Evolutionary conservation across 2,888 invertebrate genomes (phyloP), one percentile per base, ranked within the genome.

Genomic region (Drosophila cracens): DNA sequence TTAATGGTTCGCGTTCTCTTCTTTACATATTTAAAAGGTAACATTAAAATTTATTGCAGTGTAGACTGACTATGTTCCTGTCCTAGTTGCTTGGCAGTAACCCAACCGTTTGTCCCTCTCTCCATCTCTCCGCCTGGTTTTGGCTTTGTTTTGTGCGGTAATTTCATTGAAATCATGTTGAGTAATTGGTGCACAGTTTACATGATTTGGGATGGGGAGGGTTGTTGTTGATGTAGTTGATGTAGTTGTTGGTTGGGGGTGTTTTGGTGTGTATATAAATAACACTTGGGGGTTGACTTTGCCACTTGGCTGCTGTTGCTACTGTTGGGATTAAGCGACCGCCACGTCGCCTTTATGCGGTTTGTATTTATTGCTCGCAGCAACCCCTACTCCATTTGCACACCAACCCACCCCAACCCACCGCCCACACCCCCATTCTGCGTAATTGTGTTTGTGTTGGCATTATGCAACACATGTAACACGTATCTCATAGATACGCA

Each of bases 151-250:
- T 82, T 83, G 81, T 84, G 90, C 81, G 83, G 87, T 91, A 92
- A 90, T 92, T 92, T 91, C 90, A 92, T 91, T 92, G 92, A 92
- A 91, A 92, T 92, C 90, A 91, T 91, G 91, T 92, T 92, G 92
- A 91, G 92, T 92, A 92, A 92, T 92, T 91, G 92, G 90, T 76
- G 77, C 68, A 57, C 68, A 68, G 68, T 68, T 70, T 68, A 40
- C 57, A 57, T 57, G 40, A 33, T 34, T 69, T n/a, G 70, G 18
- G 59, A 21, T 54, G 43, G 46, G 60, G 51, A 21, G 36, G 18
- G 54, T 27, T 27, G 61, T 16, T 34, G 40, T 11, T 34, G 21
- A 36, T 53, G 43, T 48, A 33, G 59, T 25, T 21, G 21, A 21
- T 21, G 21, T 21, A 21, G 21, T 34, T 65, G n/a, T 38, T 31